Evolutionary conservation across 2,797 vertebrate species (phyloP).

Genomic region (Neopelma chrysocephalum): DNA sequence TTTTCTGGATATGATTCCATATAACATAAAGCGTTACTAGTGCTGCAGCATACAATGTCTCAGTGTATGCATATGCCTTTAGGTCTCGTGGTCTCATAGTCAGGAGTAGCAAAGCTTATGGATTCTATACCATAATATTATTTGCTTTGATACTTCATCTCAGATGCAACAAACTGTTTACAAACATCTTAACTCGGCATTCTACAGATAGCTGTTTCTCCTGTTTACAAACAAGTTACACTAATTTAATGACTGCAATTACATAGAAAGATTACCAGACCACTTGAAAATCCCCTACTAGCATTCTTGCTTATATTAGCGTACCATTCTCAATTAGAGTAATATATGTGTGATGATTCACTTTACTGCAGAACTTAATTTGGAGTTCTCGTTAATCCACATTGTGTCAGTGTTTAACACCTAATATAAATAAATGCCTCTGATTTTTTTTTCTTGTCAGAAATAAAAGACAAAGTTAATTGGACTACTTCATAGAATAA

Average conservation of each 20-base stretch:
- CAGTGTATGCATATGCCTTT: not conserved
- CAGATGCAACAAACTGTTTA: not conserved
- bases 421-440: not conserved
- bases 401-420: not conserved
- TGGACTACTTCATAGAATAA: rapidly evolving
- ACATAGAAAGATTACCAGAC: not conserved
- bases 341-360: not conserved
- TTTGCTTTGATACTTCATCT: not conserved
- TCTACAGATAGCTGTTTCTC: not conserved
- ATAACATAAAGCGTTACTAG: not conserved
- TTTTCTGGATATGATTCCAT: not conserved
- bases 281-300: conserved; percentile 21
- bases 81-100: not conserved
- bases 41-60: not conserved
- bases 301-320: not conserved
- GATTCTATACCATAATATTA: not conserved
- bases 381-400: not conserved
- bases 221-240: not conserved
- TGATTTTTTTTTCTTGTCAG: not conserved
- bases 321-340: not conserved
- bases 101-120: not conserved
- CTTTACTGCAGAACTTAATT: not conserved
- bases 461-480: not conserved
- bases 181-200: not conserved
- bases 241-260: conserved; percentile 13